Percentiles rank a stretch among this genome's conserved stretches.
phyloP scores from a whole-genome alignment of 2,113 vertebrate genomes.

The Caranx melampygus region DNA sequence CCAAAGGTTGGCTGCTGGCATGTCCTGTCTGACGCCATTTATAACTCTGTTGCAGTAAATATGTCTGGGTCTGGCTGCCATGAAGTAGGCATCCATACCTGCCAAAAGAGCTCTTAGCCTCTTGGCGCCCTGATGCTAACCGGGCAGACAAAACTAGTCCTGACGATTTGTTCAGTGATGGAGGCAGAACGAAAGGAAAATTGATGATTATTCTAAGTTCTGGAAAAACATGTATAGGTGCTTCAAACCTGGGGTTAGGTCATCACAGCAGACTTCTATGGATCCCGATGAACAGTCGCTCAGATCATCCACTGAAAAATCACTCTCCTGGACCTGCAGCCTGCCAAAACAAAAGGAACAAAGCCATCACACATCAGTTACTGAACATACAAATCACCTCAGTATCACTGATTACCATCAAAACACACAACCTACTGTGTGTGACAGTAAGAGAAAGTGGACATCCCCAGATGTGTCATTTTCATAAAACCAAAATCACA shows the following conservation, averaged over 20 bases:
- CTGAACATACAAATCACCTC: slow-evolving; percentile 11
- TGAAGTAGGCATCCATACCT: slow-evolving; percentile 26
- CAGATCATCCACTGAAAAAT: slow-evolving; percentile 77
- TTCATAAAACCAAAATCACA: slow-evolving; percentile 10
- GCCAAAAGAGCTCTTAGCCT: slow-evolving; percentile 12
- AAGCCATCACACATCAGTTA: slow-evolving; percentile 1
- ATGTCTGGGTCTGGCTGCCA: slow-evolving; percentile 38
- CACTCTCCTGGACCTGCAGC: slow-evolving; percentile 66
- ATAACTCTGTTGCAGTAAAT: slow-evolving; percentile 31
- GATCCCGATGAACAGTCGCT: slow-evolving; percentile 85
- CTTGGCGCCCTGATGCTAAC: neutral
- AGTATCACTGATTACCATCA: slow-evolving; percentile 8
- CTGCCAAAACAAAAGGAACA: slow-evolving; percentile 59
- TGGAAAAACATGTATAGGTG: slow-evolving; percentile 12
- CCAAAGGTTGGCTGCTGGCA: slow-evolving; percentile 34
- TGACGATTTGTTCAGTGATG: neutral
- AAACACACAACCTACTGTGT: neutral
- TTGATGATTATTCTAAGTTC: neutral
- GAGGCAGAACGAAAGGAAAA: slow-evolving; percentile 1
- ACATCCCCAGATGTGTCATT: neutral
- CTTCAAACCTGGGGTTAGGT: slow-evolving; percentile 75
- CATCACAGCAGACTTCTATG: slow-evolving; percentile 84
- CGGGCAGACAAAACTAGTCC: neutral
- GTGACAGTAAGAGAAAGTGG: neutral
- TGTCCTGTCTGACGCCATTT: slow-evolving; percentile 41